Evolutionary conservation across 2,888 invertebrate species (phyloP).

Genomic region (Pseudanteris insignis): DNA sequence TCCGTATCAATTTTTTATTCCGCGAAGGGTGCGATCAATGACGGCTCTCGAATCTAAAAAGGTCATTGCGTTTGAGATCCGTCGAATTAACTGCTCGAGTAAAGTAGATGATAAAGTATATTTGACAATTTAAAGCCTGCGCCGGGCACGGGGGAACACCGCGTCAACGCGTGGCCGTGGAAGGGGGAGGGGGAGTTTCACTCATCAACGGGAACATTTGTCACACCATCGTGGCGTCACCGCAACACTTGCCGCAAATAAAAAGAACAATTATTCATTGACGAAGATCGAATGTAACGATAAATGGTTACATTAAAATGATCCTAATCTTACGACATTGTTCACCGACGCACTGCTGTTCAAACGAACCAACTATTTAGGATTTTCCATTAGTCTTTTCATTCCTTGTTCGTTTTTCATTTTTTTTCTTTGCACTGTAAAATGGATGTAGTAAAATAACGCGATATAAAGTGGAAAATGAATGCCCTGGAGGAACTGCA

Average conservation of each 20-base stretch:
- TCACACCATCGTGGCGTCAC: conserved; percentile 14
- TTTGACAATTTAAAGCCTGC: conserved; percentile 36
- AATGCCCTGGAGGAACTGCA: no score
- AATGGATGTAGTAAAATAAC: no score
- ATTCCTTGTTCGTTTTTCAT: no score
- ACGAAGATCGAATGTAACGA: not conserved
- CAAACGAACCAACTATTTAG: not conserved
- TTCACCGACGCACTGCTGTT: not conserved
- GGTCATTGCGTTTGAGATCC: conserved; percentile 31
- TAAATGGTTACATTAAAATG: conserved; percentile 1
- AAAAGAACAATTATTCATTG: conserved; percentile 5
- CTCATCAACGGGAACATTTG: conserved; percentile 22
- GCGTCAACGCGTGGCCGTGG: no score
- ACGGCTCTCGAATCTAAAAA: conserved; percentile 26
- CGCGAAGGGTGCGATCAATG: conserved; percentile 31
- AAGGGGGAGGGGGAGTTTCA: conserved; percentile 1
- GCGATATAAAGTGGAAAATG: no score
- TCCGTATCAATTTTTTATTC: conserved; percentile 24
- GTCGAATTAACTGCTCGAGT: conserved; percentile 27
- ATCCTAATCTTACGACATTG: conserved; percentile 3
- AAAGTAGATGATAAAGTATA: conserved; percentile 29
- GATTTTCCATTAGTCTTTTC: no score
- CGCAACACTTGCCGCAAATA: conserved; percentile 9
- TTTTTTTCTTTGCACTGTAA: no score
- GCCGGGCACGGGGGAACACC: conserved; percentile 9